Evolutionary conservation across 2,113 vertebrate species (phyloP), one percentile per base, ranked within the genome.

Genomic region (Hylia prasina): DNA sequence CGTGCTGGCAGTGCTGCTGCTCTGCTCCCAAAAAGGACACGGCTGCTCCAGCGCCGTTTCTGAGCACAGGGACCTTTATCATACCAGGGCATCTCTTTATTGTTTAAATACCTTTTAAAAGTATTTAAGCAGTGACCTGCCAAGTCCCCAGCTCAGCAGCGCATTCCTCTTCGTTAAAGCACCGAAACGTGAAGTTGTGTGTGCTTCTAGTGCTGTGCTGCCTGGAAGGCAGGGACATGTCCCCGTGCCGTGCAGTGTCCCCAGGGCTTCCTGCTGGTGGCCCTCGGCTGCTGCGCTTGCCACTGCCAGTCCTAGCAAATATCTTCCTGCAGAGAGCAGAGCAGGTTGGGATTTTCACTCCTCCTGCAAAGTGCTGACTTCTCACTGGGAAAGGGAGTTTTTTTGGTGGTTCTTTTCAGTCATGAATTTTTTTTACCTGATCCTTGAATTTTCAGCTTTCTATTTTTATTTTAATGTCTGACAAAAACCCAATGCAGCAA

Each of bases 291-390:
- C 83, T 73, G 24, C 1, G 1, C 47, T 21, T 10, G 45, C 11
- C 2, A 4, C 13, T 39, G 83, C 82, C 19, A 28, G 93, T 77
- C 47, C 88, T 95, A 63, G 93, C 94, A 85, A n/a, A 60, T 56
- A 81, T 77, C 94, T 81, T 96, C 90, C 94, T 91, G 93, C 66
- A 96, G 96, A 91, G 95, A 96, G 94, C 94, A 92, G 94, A 94
- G 90, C 95, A 83, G 93, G 20, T 82, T 94, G 94, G 79, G 85
- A 73, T 90, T 95, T 94, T 63, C 64, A 10, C 53, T 89, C 40
- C 51, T 51, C 2, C 2, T 24, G 50, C 20, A 77, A 86, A 91
- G 9, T 18, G 76, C 92, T 21, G 71, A 30, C n/a, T 94, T 81
- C 31, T 82, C 39, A 7, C 27, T 24, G 27, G 56, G 44, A 47